Evolutionary conservation across 2,888 invertebrate genomes (phyloP), one percentile per base, ranked within the genome.

Genomic region (Phyllotreta striolata): DNA sequence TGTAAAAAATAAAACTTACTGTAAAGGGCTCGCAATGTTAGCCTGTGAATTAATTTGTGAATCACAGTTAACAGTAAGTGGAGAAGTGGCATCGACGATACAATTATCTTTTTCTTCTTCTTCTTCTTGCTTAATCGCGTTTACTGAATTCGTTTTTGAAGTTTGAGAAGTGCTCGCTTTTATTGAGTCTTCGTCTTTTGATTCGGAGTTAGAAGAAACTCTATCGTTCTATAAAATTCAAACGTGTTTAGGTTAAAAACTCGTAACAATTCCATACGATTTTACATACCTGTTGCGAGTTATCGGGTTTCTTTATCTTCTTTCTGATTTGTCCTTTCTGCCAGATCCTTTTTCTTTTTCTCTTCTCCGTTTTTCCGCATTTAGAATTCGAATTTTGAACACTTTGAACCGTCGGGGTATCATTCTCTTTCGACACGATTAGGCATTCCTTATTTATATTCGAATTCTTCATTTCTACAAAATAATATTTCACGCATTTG

Each of bases 61-160:
- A 78, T 78, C 78, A 77, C 79, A 79, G 74, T 77, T 77, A 66
- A 79, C 74, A 46, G 74, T 76, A 67, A 79, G 74, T 54, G 76
- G 76, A 43, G 73, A 66, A 14, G 72, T 74, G 34, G 71, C 49
- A 63, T 72, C 67, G 13, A 62, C 56, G 56, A 35, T 39, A 58
- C 59, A 35, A 47, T 65, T 65, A 56, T n/a, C 46, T 58, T 43
- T 6, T 8, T n/a, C n/a, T 34, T 7, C 37, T 44, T 57, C 57
- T 37, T 41, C 43, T 14, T 40, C 34, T 47, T 10, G 14, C 14
- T 55, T 38, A 9, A 9, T 14, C 35, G 10, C 38, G 43, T 47
- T 40, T 14, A 14, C 14, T 14, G 24, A 47, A 46, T 9, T 49
- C 5, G 8, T n/a, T 61, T 55, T 40, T 13, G 55, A 46, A 41